These are phyloP conservation scores for Betta splendens DNA, from an alignment of 2,797 vertebrate genomes.

Conservation along the genomic window DNA sequence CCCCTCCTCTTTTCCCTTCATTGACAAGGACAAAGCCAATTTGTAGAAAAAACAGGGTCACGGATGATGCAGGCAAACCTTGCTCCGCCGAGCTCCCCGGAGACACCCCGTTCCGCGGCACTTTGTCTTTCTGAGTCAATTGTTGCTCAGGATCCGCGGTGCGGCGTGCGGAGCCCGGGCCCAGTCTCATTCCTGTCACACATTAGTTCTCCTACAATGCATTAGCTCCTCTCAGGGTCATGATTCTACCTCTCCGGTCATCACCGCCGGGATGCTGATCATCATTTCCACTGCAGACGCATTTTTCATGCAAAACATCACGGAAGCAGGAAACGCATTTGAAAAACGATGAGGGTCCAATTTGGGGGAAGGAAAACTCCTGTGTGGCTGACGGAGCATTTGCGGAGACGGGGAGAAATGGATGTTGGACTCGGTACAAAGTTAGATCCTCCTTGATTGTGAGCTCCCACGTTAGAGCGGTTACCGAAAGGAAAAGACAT, in stretches of 20 bases:
- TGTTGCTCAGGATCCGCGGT: conserved; percentile 68
- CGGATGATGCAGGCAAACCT: conserved; percentile 75
- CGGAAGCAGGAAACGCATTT: conserved; percentile 42
- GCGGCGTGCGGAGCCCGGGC: conserved; percentile 40
- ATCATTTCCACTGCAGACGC: conserved; percentile 69
- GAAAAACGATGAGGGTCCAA: conserved; percentile 71
- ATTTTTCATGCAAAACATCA: conserved; percentile 78
- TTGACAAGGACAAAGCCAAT: conserved; percentile 85
- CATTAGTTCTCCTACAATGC: conserved; percentile 74
- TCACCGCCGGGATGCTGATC: conserved; percentile 74
- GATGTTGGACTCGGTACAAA: conserved; percentile 47
- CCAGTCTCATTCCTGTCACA: conserved; percentile 77
- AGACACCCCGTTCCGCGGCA: conserved; percentile 72
- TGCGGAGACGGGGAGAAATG: conserved; percentile 61
- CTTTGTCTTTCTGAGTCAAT: conserved; percentile 82
- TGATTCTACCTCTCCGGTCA: conserved; percentile 72
- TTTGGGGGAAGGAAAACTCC: conserved; percentile 60
- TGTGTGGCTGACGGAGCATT: conserved; percentile 67
- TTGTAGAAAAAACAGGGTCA: conserved; percentile 80
- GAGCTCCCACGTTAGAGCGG: conserved; percentile 44
- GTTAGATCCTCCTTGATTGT: conserved; percentile 56
- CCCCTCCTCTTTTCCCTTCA: conserved; percentile 49
- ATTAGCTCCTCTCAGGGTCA: conserved; percentile 80
- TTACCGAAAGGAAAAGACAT: conserved; percentile 1
- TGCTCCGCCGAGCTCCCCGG: conserved; percentile 71